These are phyloP conservation scores for Trilocha varians DNA, from an alignment of 2,888 invertebrate genomes.

Conservation along the genomic window DNA sequence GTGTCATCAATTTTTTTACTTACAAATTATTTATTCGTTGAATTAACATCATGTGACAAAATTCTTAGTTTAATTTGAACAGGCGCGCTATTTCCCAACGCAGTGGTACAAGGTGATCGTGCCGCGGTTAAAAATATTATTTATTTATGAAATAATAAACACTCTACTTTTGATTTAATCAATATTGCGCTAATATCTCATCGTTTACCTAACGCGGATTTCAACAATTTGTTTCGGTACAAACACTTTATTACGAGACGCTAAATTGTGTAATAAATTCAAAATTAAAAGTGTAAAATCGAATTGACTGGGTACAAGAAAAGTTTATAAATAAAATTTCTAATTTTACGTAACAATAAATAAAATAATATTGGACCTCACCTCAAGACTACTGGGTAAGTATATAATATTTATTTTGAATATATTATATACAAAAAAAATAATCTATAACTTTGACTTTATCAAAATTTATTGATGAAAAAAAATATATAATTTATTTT, in stretches of 20 bases:
- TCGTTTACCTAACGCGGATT: not conserved
- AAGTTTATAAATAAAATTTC: not conserved
- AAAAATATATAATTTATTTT: too few species aligned
- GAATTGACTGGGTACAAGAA: too few species aligned
- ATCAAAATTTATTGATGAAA: too few species aligned
- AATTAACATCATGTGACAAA: constrained; percentile 41
- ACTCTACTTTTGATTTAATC: not conserved
- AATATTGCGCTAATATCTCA: constrained; percentile 3
- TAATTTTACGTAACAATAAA: not conserved
- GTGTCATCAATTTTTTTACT: constrained; percentile 21
- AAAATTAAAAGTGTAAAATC: not conserved
- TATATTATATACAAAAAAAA: too few species aligned
- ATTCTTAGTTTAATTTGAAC: constrained; percentile 18
- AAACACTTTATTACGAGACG: not conserved
- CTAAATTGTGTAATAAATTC: not conserved
- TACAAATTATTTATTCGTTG: constrained; percentile 25
- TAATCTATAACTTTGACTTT: too few species aligned
- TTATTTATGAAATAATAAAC: not conserved
- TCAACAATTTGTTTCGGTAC: not conserved
- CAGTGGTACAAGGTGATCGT: not conserved
- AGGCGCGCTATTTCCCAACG: constrained; percentile 6
- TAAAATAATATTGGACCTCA: too few species aligned
- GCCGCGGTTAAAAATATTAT: not conserved
- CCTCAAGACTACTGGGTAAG: too few species aligned
- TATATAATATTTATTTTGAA: too few species aligned